phyloP scores from a whole-genome alignment of 2,888 invertebrate species.

The Cryptocheilus praepositus region DNA sequence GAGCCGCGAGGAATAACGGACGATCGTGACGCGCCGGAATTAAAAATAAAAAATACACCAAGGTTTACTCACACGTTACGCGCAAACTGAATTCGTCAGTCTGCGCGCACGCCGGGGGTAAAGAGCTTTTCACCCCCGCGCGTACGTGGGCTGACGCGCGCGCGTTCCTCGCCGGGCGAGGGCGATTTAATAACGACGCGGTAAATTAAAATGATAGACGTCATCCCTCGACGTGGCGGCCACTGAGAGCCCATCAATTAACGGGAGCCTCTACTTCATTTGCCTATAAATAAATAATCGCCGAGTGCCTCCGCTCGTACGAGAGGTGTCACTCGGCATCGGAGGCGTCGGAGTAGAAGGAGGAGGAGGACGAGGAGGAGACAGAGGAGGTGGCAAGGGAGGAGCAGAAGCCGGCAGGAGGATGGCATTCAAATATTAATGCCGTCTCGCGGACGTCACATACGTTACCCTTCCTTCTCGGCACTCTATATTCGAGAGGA shows the following conservation, averaged over 20 bases:
- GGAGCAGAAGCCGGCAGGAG: slow-evolving; percentile 49
- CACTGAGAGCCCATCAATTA: slow-evolving; percentile 73
- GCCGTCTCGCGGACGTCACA: slow-evolving; percentile 66
- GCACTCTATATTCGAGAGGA: slow-evolving; percentile 33
- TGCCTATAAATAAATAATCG: slow-evolving; percentile 69
- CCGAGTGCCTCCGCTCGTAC: slow-evolving; percentile 57
- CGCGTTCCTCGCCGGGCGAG: slow-evolving; percentile 33
- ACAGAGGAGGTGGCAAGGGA: slow-evolving; percentile 27
- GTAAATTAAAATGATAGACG: slow-evolving; percentile 72
- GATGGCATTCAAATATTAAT: slow-evolving; percentile 69
- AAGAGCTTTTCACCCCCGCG: slow-evolving; percentile 16
- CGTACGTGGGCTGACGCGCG: slow-evolving; percentile 28
- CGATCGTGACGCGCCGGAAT: too few relatives aligned
- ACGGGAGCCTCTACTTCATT: slow-evolving; percentile 66
- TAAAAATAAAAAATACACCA: slow-evolving; percentile 2
- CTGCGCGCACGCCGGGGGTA: slow-evolving; percentile 4
- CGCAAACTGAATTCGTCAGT: slow-evolving; percentile 1
- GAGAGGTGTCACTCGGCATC: slow-evolving; percentile 62
- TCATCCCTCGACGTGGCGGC: slow-evolving; percentile 64
- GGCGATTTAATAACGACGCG: slow-evolving; percentile 66
- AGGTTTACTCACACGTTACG: not conserved
- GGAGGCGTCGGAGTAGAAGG: slow-evolving; percentile 26
- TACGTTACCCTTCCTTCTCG: slow-evolving; percentile 57
- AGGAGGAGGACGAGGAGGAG: slow-evolving; percentile 28
- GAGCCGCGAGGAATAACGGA: too few relatives aligned